These are phyloP conservation scores for Melanerpes formicivorus DNA, from an alignment of 2,113 vertebrate species.

Conservation along the genomic window DNA sequence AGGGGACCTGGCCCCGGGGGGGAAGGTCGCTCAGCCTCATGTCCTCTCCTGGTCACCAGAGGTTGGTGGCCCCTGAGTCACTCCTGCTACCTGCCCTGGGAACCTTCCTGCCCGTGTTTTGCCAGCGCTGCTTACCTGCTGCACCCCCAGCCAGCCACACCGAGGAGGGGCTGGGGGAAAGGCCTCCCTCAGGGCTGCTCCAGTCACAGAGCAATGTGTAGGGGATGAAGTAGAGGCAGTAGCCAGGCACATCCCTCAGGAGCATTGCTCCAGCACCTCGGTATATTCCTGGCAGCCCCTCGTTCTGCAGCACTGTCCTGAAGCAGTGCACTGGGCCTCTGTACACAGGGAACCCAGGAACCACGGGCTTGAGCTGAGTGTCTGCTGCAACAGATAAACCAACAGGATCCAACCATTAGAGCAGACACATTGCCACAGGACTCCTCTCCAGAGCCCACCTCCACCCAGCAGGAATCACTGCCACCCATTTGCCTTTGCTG, in stretches of 20 bases:
- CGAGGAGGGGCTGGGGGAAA: slow-evolving; percentile 76
- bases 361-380: slow-evolving; percentile 70
- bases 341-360: slow-evolving; percentile 75
- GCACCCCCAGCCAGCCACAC: slow-evolving; percentile 92
- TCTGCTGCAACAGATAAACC: slow-evolving; percentile 71
- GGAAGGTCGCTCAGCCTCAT: background rate
- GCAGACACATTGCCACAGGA: background rate
- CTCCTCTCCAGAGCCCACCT: background rate
- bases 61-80: background rate
- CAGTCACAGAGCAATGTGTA: slow-evolving; percentile 85
- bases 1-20: background rate
- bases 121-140: slow-evolving; percentile 81
- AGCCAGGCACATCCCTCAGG: slow-evolving; percentile 92
- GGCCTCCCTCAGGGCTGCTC: slow-evolving; percentile 77
- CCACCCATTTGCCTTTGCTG: background rate
- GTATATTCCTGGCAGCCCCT: slow-evolving; percentile 90
- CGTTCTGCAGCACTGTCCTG: slow-evolving; percentile 82
- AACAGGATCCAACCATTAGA: background rate
- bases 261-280: slow-evolving; percentile 89
- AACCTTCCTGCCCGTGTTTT: background rate
- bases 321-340: slow-evolving; percentile 91
- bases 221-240: slow-evolving; percentile 92
- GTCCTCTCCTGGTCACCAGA: background rate
- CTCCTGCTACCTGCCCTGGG: background rate
- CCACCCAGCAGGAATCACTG: background rate